Evolutionary conservation across 2,797 vertebrate genomes (phyloP), one percentile per base, ranked within the genome.

Genomic region (Acrocephalus scirpaceus): DNA sequence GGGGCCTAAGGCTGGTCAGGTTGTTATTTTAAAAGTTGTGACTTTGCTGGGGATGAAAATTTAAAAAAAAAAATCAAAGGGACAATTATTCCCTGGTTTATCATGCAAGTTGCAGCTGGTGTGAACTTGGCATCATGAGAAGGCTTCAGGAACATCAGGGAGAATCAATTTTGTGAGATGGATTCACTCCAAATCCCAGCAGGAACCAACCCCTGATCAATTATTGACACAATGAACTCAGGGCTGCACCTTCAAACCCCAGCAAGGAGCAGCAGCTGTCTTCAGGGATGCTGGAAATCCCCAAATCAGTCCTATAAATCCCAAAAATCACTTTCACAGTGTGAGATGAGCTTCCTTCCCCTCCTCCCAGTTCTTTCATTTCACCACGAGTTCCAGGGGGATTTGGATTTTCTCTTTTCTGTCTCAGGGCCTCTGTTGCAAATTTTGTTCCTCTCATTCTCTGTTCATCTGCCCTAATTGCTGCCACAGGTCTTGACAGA

Each of bases 261-360:
- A 57, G 26, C 51, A 42, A 74, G 44, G 51, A 74, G 36, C 44
- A 66, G 36, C 36, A 36, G 5, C 53, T 3, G 1, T 7, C 51
- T 20, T 26, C 71, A 67, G 62, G 12, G 51, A 23, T 22, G 53
- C 0, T 51, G 38, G 21, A 27, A 75, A 85, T 38, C 16, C 32
- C 45, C 38, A 75, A 3, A 60, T 27, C 32, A 32, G 3, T 9
- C 38, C 53, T 3, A n/a, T 6, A 60, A 27, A 75, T 27, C 62
- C 70, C n/a, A 67, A 66, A 21, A 18, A 0, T 1, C 3, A 30
- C 5, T 50, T 21, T 3, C 14, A 34, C 51, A 8, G 4, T 13
- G 45, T 20, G 57, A 65, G 34, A 30, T 48, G 36, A 75, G 40
- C 23, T 85, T 38, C 50, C 74, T n/a, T 38, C 45, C 40, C 50